Percentiles rank a stretch among this genome's conserved stretches.
These are phyloP conservation scores for Prietella phreatophila DNA, from an alignment of 2,113 vertebrate species.

Conservation along the genomic window DNA sequence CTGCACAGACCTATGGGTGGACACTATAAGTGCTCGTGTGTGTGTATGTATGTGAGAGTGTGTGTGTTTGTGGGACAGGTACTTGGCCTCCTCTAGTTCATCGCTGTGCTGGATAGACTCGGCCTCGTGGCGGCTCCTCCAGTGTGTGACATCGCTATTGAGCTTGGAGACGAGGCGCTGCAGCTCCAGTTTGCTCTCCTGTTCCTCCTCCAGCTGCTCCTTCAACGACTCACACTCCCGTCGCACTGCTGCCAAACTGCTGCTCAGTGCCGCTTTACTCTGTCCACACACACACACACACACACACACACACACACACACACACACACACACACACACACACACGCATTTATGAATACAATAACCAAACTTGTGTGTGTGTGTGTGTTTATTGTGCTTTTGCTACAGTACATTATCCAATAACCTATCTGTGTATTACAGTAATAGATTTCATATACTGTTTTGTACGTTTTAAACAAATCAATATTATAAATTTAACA, in stretches of 20 bases:
- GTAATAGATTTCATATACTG: not conserved
- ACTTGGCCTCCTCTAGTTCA: conserved; percentile 78
- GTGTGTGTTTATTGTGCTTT: not conserved
- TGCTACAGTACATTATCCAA: not conserved
- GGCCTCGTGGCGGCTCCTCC: conserved; percentile 72
- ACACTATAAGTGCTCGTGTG: not conserved
- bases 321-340: not conserved
- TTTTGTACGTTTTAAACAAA: not conserved
- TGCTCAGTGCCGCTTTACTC: conserved; percentile 62
- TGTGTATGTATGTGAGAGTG: not conserved
- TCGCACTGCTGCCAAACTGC: conserved; percentile 58
- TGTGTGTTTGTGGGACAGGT: not conserved
- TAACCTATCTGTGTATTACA: not conserved
- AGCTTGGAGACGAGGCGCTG: conserved; percentile 79
- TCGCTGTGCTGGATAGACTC: conserved; percentile 73
- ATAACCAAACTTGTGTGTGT: not conserved
- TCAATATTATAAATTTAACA: not conserved
- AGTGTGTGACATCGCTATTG: conserved; percentile 76
- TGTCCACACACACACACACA: conserved; percentile 43
- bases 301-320: not conserved
- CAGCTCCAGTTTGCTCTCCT: conserved; percentile 79
- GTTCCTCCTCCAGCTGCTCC: conserved; percentile 81
- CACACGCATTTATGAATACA: not conserved
- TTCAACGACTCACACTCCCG: conserved; percentile 72
- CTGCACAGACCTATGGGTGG: not conserved